phyloP scores from a whole-genome alignment of 2,888 invertebrate genomes.

The Chrysolina haemoptera region DNA sequence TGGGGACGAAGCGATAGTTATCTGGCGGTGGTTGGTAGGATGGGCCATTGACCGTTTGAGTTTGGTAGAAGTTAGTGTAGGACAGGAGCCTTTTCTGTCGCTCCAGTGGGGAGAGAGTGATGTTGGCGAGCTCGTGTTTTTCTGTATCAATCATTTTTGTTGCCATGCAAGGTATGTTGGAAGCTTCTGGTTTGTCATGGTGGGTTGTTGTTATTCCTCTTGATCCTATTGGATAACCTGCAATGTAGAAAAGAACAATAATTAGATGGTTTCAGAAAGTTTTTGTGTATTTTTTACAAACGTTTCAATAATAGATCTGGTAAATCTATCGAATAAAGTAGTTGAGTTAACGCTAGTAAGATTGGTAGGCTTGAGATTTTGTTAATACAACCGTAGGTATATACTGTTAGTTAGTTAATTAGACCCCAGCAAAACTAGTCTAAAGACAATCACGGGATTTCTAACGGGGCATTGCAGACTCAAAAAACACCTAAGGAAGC shows the following conservation, averaged over 20 bases:
- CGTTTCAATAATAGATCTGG: no score
- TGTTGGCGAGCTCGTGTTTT: conserved; percentile 42
- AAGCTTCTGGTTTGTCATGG: conserved; percentile 64
- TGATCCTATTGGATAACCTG: conserved; percentile 29
- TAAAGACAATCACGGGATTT: no score
- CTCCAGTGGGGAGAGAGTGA: conserved; percentile 70
- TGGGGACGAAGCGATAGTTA: conserved; percentile 59
- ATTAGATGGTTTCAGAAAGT: no score
- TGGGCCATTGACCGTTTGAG: conserved; percentile 70
- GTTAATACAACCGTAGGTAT: no score
- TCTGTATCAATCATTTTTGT: conserved; percentile 56
- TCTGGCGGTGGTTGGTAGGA: conserved; percentile 50
- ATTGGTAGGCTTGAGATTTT: no score
- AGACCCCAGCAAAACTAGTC: no score
- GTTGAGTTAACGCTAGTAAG: no score
- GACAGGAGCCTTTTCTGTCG: conserved; percentile 85
- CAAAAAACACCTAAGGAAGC: no score
- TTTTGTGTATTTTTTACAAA: no score
- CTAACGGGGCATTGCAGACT: no score
- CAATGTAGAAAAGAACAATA: not conserved
- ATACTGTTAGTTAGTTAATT: no score
- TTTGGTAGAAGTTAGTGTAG: conserved; percentile 85
- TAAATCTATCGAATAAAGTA: no score
- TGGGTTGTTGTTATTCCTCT: conserved; percentile 63
- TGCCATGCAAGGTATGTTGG: conserved; percentile 53